Evolutionary conservation across 2,888 invertebrate species (phyloP), one percentile per base, ranked within the genome.

Genomic region (Eueremaeus valkanovi): DNA sequence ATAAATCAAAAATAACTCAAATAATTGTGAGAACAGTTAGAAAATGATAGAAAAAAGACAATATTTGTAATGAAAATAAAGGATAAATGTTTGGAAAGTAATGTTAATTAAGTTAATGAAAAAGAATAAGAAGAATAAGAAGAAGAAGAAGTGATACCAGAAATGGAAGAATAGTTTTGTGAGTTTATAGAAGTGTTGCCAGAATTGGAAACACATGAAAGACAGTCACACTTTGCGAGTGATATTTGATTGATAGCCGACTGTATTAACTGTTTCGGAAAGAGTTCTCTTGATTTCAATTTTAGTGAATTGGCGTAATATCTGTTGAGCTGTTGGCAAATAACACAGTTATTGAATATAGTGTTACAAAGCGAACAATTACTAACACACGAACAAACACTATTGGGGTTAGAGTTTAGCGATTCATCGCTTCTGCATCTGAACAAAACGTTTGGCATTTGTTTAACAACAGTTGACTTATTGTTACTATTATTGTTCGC

Each of bases 211-310:
- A 70, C 45, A 70, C 70, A 70, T 21, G 45, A 70, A 45, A 42
- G 27, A 70, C 70, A 70, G 42, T 27, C 18, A 29, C 70, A 70
- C 45, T 70, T 70, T 3, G 70, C 70, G 27, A 70, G 29, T 3
- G 70, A 42, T 40, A 70, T 70, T 42, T 70, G 70, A 45, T 70
- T 70, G 42, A 70, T n/a, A 2, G 70, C 33, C 63, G 36, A n/a
- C 11, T 21, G 36, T 8, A 33, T 66, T 8, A 66, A 24, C n/a
- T 36, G 21, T 6, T 66, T 66, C 1, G n/a, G 1, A 24, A 66
- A 66, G 8, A 66, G 21, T 70, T 70, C 70, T 24, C 27, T 45
- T 18, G 63, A 66, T 42, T 70, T 70, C 13, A 42, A 3, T 70
- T 70, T 70, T 1, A 70, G 42, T 16, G 70, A 24, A 45, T 70